Evolutionary conservation across 2,113 vertebrate species (phyloP), one percentile per base, ranked within the genome.

Genomic region (Merops nubicus): DNA sequence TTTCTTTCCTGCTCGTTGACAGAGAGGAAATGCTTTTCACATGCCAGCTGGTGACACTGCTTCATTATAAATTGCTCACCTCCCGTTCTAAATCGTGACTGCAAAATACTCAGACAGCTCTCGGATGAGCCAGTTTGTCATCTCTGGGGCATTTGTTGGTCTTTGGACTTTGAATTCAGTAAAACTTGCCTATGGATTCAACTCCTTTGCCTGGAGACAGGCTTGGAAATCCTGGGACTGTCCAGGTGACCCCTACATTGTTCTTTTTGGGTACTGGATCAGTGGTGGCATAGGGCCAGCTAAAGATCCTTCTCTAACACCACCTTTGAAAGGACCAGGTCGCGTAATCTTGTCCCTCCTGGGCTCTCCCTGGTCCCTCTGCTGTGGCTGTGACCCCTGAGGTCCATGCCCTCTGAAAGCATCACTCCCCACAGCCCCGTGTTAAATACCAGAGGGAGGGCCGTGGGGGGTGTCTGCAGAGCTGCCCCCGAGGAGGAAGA

Each of bases 31-130:
- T 93, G 90, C 72, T 94, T 91, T 91, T 81, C 90, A 67, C 40
- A 95, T 91, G 96, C 93, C 96, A 96, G 93, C 95, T 96, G 95
- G 96, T 96, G 96, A 97, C 95, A 96, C 94, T 96, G 95, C 95
- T 95, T 91, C 94, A 91, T 94, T 93, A 93, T 91, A 86, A 95
- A 94, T 94, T 70, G 76, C 64, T 95, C 90, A 43, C 75, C 88
- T 93, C 82, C 83, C 2, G 0, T 73, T 93, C 86, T 56, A 88
- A 94, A 70, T 26, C 36, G 45, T 36, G 72, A 53, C 43, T 94
- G 76, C 33, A 81, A 63, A 85, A 81, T 22, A 79, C 4, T 50
- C 34, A 75, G 68, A 38, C 48, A 83, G 48, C 53, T 43, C 67
- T 83, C 26, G 28, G 29, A 38, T 60, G n/a, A 79, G 29, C 31